These are phyloP conservation scores for Geococcyx californianus DNA, from an alignment of 2,113 vertebrate species.

Conservation along the genomic window DNA sequence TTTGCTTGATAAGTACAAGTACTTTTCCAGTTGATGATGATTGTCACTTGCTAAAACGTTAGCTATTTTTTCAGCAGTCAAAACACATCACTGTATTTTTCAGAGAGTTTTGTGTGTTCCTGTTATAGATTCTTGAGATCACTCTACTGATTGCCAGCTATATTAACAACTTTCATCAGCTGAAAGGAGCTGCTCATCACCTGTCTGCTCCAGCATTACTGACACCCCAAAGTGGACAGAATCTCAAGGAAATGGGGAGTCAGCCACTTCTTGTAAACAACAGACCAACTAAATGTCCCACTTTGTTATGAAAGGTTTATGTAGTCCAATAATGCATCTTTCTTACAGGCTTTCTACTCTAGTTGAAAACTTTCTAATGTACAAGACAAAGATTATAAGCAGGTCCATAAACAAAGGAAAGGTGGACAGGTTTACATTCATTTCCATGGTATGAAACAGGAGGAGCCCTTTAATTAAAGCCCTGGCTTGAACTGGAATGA, in stretches of 20 bases:
- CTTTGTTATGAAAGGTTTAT: slow-evolving; percentile 82
- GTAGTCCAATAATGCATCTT: neutral
- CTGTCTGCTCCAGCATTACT: slow-evolving; percentile 89
- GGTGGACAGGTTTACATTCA: neutral
- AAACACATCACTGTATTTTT: slow-evolving; percentile 61
- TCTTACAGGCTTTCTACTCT: neutral
- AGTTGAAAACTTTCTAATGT: neutral
- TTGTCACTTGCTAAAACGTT: slow-evolving; percentile 53
- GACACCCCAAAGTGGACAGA: slow-evolving; percentile 76
- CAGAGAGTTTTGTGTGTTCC: slow-evolving; percentile 51
- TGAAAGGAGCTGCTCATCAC: slow-evolving; percentile 88
- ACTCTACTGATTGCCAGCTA: slow-evolving; percentile 92
- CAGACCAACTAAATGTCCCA: slow-evolving; percentile 90
- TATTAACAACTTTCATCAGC: slow-evolving; percentile 90
- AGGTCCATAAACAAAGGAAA: neutral
- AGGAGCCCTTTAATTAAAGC: neutral
- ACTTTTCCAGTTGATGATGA: slow-evolving; percentile 41
- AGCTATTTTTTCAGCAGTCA: slow-evolving; percentile 59
- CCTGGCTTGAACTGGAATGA: neutral
- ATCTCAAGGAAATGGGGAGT: slow-evolving; percentile 80
- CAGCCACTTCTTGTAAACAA: slow-evolving; percentile 77
- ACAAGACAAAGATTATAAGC: neutral
- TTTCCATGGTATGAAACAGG: neutral
- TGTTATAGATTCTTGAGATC: slow-evolving; percentile 90
- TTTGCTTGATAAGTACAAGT: slow-evolving; percentile 39